These are phyloP conservation scores for Idaea biselata DNA, from an alignment of 2,888 invertebrate species.

Conservation along the genomic window DNA sequence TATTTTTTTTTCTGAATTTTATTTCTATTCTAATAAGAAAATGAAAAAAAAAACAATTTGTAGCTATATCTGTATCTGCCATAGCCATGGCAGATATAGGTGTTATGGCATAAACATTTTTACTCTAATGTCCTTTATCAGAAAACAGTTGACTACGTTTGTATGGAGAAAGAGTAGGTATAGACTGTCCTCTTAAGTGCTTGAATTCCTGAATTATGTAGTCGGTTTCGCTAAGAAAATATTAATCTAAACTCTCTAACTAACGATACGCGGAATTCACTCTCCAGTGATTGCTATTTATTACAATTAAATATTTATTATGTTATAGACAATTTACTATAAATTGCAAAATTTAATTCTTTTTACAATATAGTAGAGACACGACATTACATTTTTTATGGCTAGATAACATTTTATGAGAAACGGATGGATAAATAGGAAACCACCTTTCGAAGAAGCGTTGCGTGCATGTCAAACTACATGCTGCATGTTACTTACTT, in stretches of 20 bases:
- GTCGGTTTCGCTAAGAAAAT: neutral
- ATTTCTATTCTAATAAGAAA: no score
- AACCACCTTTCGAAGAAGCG: conserved; percentile 24
- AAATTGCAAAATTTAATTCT: neutral
- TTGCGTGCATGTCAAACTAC: conserved; percentile 38
- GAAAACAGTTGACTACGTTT: no score
- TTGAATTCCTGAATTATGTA: neutral
- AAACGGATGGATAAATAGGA: conserved; percentile 22
- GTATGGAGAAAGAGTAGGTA: no score
- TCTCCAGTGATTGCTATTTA: neutral
- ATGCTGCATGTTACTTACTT: conserved; percentile 23
- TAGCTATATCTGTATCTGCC: no score
- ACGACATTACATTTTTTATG: conserved; percentile 18
- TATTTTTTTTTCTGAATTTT: no score
- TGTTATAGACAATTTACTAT: neutral
- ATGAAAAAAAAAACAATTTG: no score
- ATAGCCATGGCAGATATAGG: no score
- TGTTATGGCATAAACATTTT: no score
- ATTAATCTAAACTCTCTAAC: neutral
- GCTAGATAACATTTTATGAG: conserved; percentile 17
- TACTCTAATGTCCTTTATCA: no score
- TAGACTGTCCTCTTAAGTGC: no score
- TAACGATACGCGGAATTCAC: neutral
- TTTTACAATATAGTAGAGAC: neutral
- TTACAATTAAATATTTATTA: neutral